These are phyloP conservation scores for Psittacara wagleri DNA, from an alignment of 2,113 vertebrate species.

Conservation along the genomic window DNA sequence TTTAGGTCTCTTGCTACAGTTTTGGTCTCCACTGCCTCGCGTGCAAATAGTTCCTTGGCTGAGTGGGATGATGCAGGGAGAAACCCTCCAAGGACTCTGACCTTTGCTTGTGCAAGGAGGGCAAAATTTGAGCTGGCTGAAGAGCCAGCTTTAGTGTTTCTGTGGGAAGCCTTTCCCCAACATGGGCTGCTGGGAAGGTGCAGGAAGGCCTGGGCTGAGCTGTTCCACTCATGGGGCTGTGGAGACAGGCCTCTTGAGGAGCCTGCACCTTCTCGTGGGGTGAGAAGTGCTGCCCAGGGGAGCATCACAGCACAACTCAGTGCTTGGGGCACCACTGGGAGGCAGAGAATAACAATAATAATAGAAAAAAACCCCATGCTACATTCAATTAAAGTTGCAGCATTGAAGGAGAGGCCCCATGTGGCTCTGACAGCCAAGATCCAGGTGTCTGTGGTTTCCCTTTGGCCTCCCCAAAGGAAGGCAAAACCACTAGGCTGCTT, in stretches of 20 bases:
- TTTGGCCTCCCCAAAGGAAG: not conserved
- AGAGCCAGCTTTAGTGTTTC: not conserved
- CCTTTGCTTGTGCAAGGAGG: not conserved
- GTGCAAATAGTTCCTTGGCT: not conserved
- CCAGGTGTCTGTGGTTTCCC: not conserved
- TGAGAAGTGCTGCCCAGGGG: not conserved
- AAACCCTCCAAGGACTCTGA: not conserved
- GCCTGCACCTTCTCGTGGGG: not conserved
- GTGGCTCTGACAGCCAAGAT: not conserved
- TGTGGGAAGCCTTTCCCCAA: not conserved
- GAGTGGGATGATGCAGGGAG: not conserved
- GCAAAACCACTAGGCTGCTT: not conserved
- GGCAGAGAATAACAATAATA: not conserved
- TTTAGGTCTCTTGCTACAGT: not conserved
- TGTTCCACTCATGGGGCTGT: rapidly evolving
- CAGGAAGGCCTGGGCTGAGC: not conserved
- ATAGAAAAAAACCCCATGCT: rapidly evolving
- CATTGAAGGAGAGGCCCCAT: not conserved
- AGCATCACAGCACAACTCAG: not conserved
- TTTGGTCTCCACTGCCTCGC: not conserved
- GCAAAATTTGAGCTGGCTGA: not conserved
- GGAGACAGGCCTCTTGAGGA: not conserved
- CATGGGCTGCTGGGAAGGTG: not conserved
- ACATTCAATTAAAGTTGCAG: not conserved
- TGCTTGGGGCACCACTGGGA: not conserved